Base-by-base conservation (phyloP, 1,140 invertebrate species). In the Ephestia elutella region DNA sequence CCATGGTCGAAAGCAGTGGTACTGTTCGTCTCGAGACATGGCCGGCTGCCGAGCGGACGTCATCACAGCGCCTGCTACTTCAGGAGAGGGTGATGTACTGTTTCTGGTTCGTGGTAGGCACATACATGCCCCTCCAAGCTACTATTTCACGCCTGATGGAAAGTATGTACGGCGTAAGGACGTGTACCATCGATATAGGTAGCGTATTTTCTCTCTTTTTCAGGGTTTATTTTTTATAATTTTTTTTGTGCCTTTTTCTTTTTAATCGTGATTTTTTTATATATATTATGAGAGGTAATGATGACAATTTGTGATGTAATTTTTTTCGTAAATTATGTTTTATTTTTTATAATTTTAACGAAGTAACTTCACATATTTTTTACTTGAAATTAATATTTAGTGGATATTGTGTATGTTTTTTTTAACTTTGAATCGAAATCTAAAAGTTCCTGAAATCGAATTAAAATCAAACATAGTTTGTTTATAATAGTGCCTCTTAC, bases 1-100 rank as follows among this genome's bases (percentile, higher is more conserved):
- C 18, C 81, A 87, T 48, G 86, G 84, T 2, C 65, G 86, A 9
- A 88, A 88, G 73, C 86, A 88, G 68, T 88, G 86, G 86, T 88
- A 88, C 65, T 88, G 86, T 61, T 87, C 83, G 10, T 88, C 86
- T 4, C 60, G 86, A 3, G 82, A 86, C 58, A 88, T 86, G 82
- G 80, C 86, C 1, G 82, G 86, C 11, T 88, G 86, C 56, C 75
- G 82, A 2, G 86, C 86, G 57, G 86, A 88, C 72, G 81, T 88
- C 59, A 87, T 86, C 66, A 87, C 85, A 8, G 85, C 82, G 0
- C 85, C 85, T 3, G 72, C 75, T 2, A 58, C 38, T n/a, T 25
- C 56, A 9, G 81, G 80, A 0, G 56, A 56, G 17, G 83, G 85
- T 0, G 83, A 87, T 54, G 72, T 84, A 18, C 70, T 86, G 49